Base-by-base conservation (phyloP, 2,113 vertebrate species). In the Crypturellus undulatus region DNA sequence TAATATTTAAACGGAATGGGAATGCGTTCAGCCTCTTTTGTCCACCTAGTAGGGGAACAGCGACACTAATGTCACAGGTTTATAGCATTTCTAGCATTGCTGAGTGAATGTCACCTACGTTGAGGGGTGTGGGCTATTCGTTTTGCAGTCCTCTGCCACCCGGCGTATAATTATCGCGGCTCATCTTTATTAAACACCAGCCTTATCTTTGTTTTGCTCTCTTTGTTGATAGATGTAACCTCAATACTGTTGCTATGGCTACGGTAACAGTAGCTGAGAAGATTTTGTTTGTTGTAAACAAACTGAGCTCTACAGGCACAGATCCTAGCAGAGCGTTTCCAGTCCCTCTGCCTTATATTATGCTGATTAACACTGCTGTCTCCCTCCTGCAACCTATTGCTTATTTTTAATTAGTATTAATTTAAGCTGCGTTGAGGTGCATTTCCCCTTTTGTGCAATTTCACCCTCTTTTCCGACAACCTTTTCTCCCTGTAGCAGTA, bases 231-330 rank as follows among this genome's bases (percentile, higher is more conserved):
- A 97, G 95, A 97, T 96, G 81, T 96, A 97, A 95, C 97, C 96
- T 97, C 97, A 96, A 93, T 97, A 95, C 90, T 94, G 97, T 98
- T 98, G 89, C 97, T 95, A 97, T 97, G 96, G 95, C 82, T 93
- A 98, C 95, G 1, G 96, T 94, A 97, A 97, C 94, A 97, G 97
- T 96, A 97, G 96, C 96, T 95, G 95, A 95, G 96, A 92, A 98
- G 94, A 96, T 96, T 96, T 97, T 98, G 96, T 97, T 97, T 98
- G 95, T 97, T 92, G 97, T 97, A 98, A 98, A 98, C 97, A 98
- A 96, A 98, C 93, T 69, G 90, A 91, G 90, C 86, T 83, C 79
- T 90, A 92, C 83, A 95, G 89, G 92, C 86, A 0, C 89, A 79
- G 89, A 97, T 94, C 87, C 83, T 94, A 67, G 89, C n/a, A 40